Percentiles rank a stretch among this genome's conserved stretches.
Conservation (phyloP, 1,140 invertebrate species). For the Schlechtendalia chinensis region DNA sequence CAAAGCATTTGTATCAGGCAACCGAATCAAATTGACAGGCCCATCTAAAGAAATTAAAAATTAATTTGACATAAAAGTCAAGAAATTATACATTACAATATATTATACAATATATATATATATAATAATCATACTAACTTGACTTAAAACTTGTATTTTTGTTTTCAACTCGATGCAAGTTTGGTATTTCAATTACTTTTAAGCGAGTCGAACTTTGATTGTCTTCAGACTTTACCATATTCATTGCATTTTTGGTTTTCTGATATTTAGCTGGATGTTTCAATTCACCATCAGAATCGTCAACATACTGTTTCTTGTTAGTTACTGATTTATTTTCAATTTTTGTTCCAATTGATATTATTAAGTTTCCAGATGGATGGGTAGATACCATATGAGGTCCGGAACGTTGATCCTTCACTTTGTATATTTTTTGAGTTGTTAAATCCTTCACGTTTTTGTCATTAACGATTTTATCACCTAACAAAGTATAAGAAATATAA, state of each 20-base stretch:
- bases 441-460: conserved; percentile 30
- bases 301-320: conserved; percentile 6
- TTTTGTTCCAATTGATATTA: conserved; percentile 42
- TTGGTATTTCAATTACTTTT: conserved; percentile 22
- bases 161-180: conserved; percentile 8
- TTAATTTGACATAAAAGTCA: background rate
- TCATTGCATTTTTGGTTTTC: conserved; percentile 38
- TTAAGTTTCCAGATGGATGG: conserved; percentile 29
- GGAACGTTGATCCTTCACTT: conserved; percentile 2
- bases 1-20: background rate
- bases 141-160: conserved; percentile 18
- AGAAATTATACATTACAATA: background rate
- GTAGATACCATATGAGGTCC: conserved; percentile 25
- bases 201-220: background rate
- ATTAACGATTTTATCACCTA: conserved; percentile 34
- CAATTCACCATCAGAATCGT: background rate
- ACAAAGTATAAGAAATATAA: background rate
- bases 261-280: conserved; percentile 35
- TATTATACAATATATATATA: background rate
- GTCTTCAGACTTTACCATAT: conserved; percentile 2
- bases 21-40: conserved; percentile 1
- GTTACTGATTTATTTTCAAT: background rate
- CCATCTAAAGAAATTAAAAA: background rate
- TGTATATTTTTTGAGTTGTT: background rate
- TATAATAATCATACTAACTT: background rate